These are phyloP conservation scores for Macroteleia sp. DNA, from an alignment of 2,888 invertebrate genomes.

Conservation along the genomic window DNA sequence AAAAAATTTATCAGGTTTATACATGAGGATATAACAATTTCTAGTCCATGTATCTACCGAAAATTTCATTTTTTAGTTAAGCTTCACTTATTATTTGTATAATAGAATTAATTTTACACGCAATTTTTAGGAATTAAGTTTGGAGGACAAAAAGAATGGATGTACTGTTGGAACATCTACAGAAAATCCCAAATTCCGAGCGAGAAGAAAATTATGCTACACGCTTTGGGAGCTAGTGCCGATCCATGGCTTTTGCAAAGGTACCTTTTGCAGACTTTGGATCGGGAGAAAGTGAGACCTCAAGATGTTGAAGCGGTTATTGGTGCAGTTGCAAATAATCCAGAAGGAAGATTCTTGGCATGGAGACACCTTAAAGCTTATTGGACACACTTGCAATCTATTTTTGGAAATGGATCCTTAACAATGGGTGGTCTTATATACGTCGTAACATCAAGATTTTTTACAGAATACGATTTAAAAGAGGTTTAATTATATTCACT, in stretches of 20 bases:
- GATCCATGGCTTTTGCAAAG: constrained; percentile 93
- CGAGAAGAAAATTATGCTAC: constrained; percentile 89
- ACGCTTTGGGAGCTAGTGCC: constrained; percentile 88
- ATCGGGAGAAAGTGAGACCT: constrained; percentile 88
- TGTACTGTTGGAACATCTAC: constrained; percentile 90
- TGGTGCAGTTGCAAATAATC: constrained; percentile 89
- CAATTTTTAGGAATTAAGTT: constrained; percentile 88
- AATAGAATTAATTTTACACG: too few relatives aligned
- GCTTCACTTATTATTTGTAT: too few relatives aligned
- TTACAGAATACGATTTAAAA: constrained; percentile 90
- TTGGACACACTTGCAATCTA: constrained; percentile 87
- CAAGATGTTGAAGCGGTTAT: constrained; percentile 90
- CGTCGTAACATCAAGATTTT: constrained; percentile 87
- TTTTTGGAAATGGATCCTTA: constrained; percentile 88
- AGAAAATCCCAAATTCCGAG: constrained; percentile 88
- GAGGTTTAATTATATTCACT: too few relatives aligned
- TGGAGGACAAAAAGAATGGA: constrained; percentile 90
- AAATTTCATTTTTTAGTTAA: too few relatives aligned
- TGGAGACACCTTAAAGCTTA: constrained; percentile 90
- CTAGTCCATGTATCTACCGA: background rate
- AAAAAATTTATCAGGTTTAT: background rate
- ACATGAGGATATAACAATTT: background rate
- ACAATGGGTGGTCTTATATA: constrained; percentile 88
- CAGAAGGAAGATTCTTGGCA: constrained; percentile 88
- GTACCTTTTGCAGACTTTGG: constrained; percentile 90